These are phyloP conservation scores for Apocrypta bakeri DNA, from an alignment of 1,140 invertebrate genomes.

Conservation along the genomic window DNA sequence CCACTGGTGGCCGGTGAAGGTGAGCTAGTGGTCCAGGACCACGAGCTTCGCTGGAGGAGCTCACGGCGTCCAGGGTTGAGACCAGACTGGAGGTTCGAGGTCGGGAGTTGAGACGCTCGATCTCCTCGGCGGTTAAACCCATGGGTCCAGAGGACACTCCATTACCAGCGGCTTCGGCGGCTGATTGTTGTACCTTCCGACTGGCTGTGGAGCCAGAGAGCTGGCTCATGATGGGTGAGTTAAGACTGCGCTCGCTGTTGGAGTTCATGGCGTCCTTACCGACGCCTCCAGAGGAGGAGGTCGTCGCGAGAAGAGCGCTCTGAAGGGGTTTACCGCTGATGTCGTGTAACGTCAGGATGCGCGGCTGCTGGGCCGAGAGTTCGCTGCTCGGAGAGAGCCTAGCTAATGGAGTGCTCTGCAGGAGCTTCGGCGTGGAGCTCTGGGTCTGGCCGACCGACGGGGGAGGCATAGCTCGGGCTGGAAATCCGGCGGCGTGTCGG, in stretches of 20 bases:
- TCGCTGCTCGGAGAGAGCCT: slow-evolving; percentile 93
- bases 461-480: slow-evolving; percentile 80
- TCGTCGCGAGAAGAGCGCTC: slow-evolving; percentile 89
- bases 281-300: slow-evolving; percentile 88
- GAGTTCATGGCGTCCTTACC: slow-evolving; percentile 89
- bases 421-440: slow-evolving; percentile 79
- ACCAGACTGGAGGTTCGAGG: slow-evolving; percentile 91
- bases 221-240: slow-evolving; percentile 93
- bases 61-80: slow-evolving; percentile 93
- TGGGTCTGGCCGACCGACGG: slow-evolving; percentile 78
- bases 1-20: slow-evolving; percentile 81
- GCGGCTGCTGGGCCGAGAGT: slow-evolving; percentile 90
- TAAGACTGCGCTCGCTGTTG: slow-evolving; percentile 91
- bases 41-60: slow-evolving; percentile 90
- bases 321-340: slow-evolving; percentile 94
- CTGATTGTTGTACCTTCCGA: slow-evolving; percentile 76
- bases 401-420: slow-evolving; percentile 92
- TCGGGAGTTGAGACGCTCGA: slow-evolving; percentile 90
- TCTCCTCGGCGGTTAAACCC: slow-evolving; percentile 93
- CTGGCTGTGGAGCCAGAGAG: slow-evolving; percentile 86
- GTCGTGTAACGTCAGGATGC: slow-evolving; percentile 93
- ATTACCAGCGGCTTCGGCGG: slow-evolving; percentile 71
- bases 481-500: slow-evolving; percentile 81
- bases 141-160: slow-evolving; percentile 79
- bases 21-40: slow-evolving; percentile 77